Base-by-base conservation (phyloP, 2,888 invertebrate species). In the Pardosa pseudoannulata region DNA sequence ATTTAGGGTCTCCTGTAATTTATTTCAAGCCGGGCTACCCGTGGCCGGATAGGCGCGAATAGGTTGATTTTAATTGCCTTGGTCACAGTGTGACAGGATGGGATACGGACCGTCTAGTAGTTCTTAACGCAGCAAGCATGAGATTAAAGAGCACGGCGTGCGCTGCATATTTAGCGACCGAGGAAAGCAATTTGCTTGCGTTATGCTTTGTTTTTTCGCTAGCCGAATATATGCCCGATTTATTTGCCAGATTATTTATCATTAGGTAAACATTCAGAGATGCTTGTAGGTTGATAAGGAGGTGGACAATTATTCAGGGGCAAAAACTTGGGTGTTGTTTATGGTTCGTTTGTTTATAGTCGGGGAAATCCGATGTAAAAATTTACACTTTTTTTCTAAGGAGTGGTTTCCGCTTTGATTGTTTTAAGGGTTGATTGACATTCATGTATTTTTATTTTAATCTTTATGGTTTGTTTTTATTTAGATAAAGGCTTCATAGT, bases 41-140 rank as follows among this genome's bases (percentile, higher is more conserved):
- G 56, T 56, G 56, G 56, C 23, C 16, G 56, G 56, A 23, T 23
- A 56, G 56, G 56, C 56, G 56, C 56, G 56, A 56, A 56, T 56
- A 23, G 56, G 56, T 56, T 56, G 23, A 56, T 56, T 56, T 56
- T 56, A 56, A 56, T 56, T 56, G 56, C 23, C 56, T 23, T 56
- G 23, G 56, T 56, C 56, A 56, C 23, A 56, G 5, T 56, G 23
- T 23, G 56, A 56, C 56, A 56, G 56, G 56, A 56, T 56, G 56
- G 56, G n/a, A 56, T 56, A 23, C 16, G 56, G 23, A 56, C 23
- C 23, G 23, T 56, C 46, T 13, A 46, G 16, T 2, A 11, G 5
- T 23, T 56, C 11, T 56, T 19, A 2, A 16, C 13, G 16, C 16
- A 46, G 11, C 7, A 11, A 19, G 56, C 56, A 56, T 56, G 56